Evolutionary conservation across 2,797 vertebrate genomes (phyloP).

Genomic region (Amphiprion clarkii): DNA sequence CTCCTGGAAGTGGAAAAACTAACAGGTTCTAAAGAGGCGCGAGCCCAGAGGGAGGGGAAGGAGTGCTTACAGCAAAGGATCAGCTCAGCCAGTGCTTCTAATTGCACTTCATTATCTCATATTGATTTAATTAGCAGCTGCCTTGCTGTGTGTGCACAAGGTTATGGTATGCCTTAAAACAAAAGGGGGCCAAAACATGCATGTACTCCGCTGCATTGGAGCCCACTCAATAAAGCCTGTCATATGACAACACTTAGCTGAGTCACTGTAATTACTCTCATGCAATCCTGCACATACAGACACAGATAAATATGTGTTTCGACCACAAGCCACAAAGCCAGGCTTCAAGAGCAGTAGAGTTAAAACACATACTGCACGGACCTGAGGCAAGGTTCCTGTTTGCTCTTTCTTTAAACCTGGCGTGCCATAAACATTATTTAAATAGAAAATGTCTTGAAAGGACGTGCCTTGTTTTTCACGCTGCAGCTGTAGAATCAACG

Average conservation of each 20-base stretch:
- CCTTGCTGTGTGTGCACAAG: conserved; percentile 90
- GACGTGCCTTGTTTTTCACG: conserved; percentile 50
- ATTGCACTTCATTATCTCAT: conserved; percentile 99
- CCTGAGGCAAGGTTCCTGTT: conserved; percentile 58
- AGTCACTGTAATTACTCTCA: conserved; percentile 63
- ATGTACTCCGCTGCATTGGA: conserved; percentile 37
- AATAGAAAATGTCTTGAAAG: conserved; percentile 65
- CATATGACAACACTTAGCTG: conserved; percentile 67
- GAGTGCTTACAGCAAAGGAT: conserved; percentile 83
- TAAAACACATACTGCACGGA: conserved; percentile 52
- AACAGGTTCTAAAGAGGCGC: conserved; percentile 96
- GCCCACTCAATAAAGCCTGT: conserved; percentile 55
- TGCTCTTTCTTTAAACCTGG: conserved; percentile 45
- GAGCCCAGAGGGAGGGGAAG: conserved; percentile 91
- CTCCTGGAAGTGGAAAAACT: conserved; percentile 95
- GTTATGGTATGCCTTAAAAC: conserved; percentile 90
- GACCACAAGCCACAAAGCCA: conserved; percentile 57
- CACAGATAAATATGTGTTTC: conserved; percentile 59
- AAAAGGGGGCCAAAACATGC: conserved; percentile 81
- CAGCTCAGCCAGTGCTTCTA: conserved; percentile 91
- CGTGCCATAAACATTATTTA: conserved; percentile 47
- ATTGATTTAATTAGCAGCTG: conserved; percentile 98
- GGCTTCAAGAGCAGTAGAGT: conserved; percentile 51
- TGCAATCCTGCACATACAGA: conserved; percentile 33
- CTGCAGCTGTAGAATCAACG: conserved; percentile 27